Percentiles rank a stretch among this genome's conserved stretches.
These are phyloP conservation scores for Hypothenemus hampei DNA, from an alignment of 1,140 invertebrate genomes.

Conservation along the genomic window DNA sequence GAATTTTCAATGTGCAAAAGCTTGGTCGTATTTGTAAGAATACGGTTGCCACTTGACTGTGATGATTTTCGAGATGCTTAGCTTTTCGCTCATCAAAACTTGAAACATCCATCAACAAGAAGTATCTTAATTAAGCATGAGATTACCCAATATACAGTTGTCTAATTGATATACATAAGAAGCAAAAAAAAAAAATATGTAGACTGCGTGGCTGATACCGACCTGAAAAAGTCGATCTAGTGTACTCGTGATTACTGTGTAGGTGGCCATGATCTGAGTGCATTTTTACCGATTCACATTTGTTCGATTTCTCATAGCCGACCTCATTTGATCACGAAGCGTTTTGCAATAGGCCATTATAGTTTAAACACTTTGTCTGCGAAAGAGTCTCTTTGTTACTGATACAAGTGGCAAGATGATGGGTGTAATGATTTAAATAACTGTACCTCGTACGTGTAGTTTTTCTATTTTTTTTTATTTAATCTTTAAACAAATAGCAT, in stretches of 20 bases:
- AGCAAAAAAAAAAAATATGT: slow-evolving; percentile 12
- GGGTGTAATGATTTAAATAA: slow-evolving; percentile 5
- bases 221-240: slow-evolving; percentile 14
- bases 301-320: slow-evolving; percentile 36
- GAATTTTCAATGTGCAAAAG: no score
- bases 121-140: slow-evolving; percentile 7
- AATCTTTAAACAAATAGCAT: no score
- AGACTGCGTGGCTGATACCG: slow-evolving; percentile 10
- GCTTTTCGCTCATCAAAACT: no score
- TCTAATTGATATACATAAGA: no score
- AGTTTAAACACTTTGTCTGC: slow-evolving; percentile 23
- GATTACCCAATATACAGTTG: slow-evolving; percentile 2
- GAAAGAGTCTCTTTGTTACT: slow-evolving; percentile 20
- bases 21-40: no score
- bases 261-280: slow-evolving; percentile 32
- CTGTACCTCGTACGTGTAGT: not conserved
- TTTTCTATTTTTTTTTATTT: no score
- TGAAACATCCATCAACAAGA: not conserved
- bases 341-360: slow-evolving; percentile 32
- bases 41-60: no score
- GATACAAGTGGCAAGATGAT: slow-evolving; percentile 12
- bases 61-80: no score
- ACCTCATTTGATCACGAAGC: slow-evolving; percentile 30
- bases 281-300: slow-evolving; percentile 31
- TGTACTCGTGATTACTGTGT: slow-evolving; percentile 26